Percentiles rank a stretch among this genome's conserved stretches.
Conservation (phyloP, 2,888 invertebrate genomes). For the Dryadula phaetusa region DNA sequence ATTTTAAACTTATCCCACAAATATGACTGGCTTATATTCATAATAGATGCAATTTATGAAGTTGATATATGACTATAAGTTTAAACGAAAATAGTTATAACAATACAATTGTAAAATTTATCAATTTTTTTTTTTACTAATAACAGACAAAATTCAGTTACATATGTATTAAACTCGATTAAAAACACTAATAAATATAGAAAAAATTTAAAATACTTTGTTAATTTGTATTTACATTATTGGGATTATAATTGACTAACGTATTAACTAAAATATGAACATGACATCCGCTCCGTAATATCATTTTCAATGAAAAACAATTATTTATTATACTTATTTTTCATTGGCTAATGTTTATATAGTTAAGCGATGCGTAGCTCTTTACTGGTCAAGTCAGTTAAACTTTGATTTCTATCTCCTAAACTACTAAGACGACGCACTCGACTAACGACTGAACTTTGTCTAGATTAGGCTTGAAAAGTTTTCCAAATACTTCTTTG, state of each 20-base stretch:
- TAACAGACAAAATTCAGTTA: too few relatives aligned
- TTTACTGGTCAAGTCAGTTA: neutral
- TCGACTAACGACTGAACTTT: too few relatives aligned
- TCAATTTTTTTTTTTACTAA: too few relatives aligned
- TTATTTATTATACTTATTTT: conserved; percentile 17
- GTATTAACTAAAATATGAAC: conserved; percentile 6
- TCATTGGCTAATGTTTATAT: conserved; percentile 9
- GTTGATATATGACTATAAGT: neutral
- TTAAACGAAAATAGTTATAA: too few relatives aligned
- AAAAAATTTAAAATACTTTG: neutral
- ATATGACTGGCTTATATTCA: conserved; percentile 3
- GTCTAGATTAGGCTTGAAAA: neutral
- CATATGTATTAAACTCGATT: neutral
- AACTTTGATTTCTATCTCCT: too few relatives aligned
- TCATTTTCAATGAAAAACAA: conserved; percentile 14
- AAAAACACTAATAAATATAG: neutral
- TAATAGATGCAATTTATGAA: neutral
- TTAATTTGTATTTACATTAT: neutral
- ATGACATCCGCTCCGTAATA: neutral
- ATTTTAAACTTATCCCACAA: conserved; percentile 23
- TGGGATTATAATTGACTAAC: neutral
- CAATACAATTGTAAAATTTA: too few relatives aligned
- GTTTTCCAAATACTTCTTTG: neutral
- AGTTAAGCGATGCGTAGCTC: neutral
- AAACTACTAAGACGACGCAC: too few relatives aligned